Base-by-base conservation (phyloP, 2,113 vertebrate species). In the Poecile atricapillus region DNA sequence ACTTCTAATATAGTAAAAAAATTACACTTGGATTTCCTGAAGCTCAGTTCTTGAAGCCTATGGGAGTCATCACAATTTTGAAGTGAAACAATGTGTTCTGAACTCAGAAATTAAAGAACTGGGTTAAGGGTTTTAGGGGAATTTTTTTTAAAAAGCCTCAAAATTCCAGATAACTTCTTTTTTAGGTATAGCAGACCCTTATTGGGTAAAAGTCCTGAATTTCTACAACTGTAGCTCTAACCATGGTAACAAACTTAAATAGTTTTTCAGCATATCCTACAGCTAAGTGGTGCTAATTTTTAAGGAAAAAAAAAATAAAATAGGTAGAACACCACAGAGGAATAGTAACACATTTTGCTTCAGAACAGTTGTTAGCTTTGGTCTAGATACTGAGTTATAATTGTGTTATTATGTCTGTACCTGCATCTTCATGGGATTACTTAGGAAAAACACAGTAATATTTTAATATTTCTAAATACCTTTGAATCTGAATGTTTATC, bases 121-220 rank as follows among this genome's bases (percentile, higher is more conserved):
- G 1, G 1, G 2, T 33, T 35, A 77, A 73, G 9, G 4, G 2
- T 2, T 58, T 47, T 31, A 25, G 5, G 19, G 14, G 25, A 35
- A 37, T 79, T 87, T 83, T 68, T 68, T 31, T 59, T 39, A 10
- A 69, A 53, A 53, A 64, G 6, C 9, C 19, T 88, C 23, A 58
- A 53, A 63, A 33, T 56, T 74, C 30, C 33, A 63, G 7, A 35
- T 46, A 39, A 21, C 11, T 62, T 71, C 17, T 50, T 15, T 50
- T 82, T 60, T 55, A 62, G 3, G 3, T 68, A 22, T 52, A 52
- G 37, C 5, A 30, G 30, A 52, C 3, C 2, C 1, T 65, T 77
- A 23, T 27, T 71, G 17, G 28, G 9, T 39, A 49, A 50, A 37
- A 44, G 4, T 62, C 4, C 5, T 41, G 20, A 33, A 52, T 68